Evolutionary conservation across 1,140 invertebrate species (phyloP).

Genomic region (Ctenoplectra terminalis): DNA sequence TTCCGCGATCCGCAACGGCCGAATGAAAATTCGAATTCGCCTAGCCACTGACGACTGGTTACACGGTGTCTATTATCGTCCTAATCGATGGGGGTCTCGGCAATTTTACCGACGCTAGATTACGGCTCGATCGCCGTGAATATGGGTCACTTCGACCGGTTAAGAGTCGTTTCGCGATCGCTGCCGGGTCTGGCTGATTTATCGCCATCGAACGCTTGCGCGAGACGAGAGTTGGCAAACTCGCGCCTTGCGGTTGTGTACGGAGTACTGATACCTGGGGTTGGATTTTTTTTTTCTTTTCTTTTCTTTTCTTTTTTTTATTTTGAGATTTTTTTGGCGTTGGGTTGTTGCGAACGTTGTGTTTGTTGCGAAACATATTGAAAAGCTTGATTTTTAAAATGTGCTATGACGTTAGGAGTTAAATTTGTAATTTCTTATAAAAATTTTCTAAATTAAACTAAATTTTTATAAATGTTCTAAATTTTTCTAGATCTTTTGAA

Average conservation of each 20-base stretch:
- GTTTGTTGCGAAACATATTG: too few species aligned
- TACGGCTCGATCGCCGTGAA: constrained; percentile 10
- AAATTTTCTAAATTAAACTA: too few species aligned
- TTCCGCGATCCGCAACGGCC: constrained; percentile 43
- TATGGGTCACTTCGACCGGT: constrained; percentile 2
- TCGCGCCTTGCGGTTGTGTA: neutral
- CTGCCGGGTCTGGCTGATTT: constrained; percentile 7
- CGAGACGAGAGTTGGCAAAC: neutral
- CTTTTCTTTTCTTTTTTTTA: neutral
- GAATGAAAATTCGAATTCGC: constrained; percentile 54
- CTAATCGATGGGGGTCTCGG: constrained; percentile 27
- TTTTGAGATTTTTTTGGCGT: neutral
- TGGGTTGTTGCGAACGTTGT: too few species aligned
- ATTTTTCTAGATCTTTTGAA: too few species aligned
- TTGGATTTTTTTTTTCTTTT: neutral
- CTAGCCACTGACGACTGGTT: neutral
- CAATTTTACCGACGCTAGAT: constrained; percentile 30
- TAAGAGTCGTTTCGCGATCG: constrained; percentile 13
- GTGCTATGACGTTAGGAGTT: too few species aligned
- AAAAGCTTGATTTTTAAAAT: too few species aligned
- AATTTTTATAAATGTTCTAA: too few species aligned
- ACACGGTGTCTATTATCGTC: constrained; percentile 8
- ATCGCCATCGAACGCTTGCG: neutral
- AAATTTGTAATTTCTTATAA: too few species aligned
- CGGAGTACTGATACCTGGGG: neutral